Conservation (phyloP, 2,888 invertebrate genomes). For the Lithodes maja region DNA sequence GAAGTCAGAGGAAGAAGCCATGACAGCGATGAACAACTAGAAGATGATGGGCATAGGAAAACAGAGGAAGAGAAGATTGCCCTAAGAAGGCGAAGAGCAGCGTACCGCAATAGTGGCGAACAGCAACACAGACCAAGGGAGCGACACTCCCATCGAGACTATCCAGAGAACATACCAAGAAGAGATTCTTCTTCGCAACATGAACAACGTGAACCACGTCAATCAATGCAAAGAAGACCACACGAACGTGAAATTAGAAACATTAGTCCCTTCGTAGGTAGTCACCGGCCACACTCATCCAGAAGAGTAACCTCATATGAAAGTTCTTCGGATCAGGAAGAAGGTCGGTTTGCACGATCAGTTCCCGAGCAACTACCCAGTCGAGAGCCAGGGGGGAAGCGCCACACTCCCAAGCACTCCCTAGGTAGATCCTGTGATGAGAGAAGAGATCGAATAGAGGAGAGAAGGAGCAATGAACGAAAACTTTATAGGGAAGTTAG, state of each 20-base stretch:
- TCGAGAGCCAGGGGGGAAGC: not conserved
- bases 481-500: slow-evolving; percentile 25
- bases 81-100: slow-evolving; percentile 20
- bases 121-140: slow-evolving; percentile 24
- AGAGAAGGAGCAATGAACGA: slow-evolving; percentile 18
- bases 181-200: slow-evolving; percentile 34
- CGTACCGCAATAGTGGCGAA: not conserved
- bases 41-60: slow-evolving; percentile 20
- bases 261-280: slow-evolving; percentile 38
- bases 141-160: slow-evolving; percentile 31
- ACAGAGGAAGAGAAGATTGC: slow-evolving; percentile 31
- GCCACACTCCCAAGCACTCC: slow-evolving; percentile 12
- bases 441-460: slow-evolving; percentile 36
- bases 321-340: slow-evolving; percentile 38
- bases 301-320: slow-evolving; percentile 36
- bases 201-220: slow-evolving; percentile 34
- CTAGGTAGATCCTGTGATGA: not conserved
- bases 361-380: not conserved
- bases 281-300: slow-evolving; percentile 37
- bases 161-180: slow-evolving; percentile 3
- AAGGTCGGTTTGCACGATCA: not conserved
- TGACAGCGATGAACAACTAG: slow-evolving; percentile 28
- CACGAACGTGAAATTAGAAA: slow-evolving; percentile 15
- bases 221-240: slow-evolving; percentile 15
- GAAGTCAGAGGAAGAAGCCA: slow-evolving; percentile 27